A percentile compares a stretch with the other conserved stretches of the same genome.
phyloP scores from a whole-genome alignment of 2,888 invertebrate genomes.

The Nemurella pictetii region DNA sequence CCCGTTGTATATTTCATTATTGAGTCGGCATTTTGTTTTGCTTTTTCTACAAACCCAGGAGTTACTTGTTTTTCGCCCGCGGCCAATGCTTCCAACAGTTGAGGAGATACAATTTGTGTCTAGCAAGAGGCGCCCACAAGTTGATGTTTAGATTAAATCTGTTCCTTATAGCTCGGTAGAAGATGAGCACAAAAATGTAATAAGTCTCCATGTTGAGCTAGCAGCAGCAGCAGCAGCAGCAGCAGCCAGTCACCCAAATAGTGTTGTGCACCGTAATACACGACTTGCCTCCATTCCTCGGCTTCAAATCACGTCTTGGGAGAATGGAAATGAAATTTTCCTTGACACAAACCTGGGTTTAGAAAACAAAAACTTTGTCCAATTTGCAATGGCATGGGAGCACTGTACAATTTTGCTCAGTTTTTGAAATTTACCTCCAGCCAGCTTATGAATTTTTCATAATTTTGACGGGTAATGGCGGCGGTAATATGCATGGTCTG shows the following conservation, averaged over 20 bases:
- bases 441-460: background rate
- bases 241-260: background rate
- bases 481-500: background rate
- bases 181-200: slow-evolving; percentile 16
- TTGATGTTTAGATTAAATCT: slow-evolving; percentile 14
- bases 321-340: background rate
- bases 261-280: no score
- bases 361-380: background rate
- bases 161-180: background rate
- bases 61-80: background rate
- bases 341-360: background rate
- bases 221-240: background rate
- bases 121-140: background rate
- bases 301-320: background rate
- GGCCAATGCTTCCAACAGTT: background rate
- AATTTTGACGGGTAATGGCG: background rate
- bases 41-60: background rate
- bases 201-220: background rate
- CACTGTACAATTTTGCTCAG: background rate
- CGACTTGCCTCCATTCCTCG: background rate
- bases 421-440: background rate
- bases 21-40: background rate
- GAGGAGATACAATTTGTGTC: background rate
- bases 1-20: background rate
- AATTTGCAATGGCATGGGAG: background rate